Evolutionary conservation across 1,140 invertebrate genomes (phyloP).

Genomic region (Neodiprion fabricii): DNA sequence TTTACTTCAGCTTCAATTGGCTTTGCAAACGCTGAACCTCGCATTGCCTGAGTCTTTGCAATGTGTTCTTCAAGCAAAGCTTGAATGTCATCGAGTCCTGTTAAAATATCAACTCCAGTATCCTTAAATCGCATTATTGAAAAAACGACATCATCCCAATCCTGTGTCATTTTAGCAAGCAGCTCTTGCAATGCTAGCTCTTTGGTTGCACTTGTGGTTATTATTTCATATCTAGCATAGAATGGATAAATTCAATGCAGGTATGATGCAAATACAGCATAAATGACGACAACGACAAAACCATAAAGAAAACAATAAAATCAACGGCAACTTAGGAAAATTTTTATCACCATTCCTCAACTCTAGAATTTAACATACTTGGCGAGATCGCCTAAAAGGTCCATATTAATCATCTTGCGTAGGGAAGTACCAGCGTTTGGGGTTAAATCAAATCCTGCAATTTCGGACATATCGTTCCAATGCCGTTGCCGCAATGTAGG

Average conservation of each 20-base stretch:
- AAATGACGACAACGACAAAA: background rate
- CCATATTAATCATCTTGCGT: slow-evolving; percentile 80
- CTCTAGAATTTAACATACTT: slow-evolving; percentile 62
- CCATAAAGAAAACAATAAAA: background rate
- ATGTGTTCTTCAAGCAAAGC: slow-evolving; percentile 88
- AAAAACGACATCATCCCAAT: slow-evolving; percentile 84
- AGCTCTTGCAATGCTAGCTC: slow-evolving; percentile 82
- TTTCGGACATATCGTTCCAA: slow-evolving; percentile 89
- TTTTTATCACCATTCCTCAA: background rate
- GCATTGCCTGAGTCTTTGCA: slow-evolving; percentile 87
- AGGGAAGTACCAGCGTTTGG: slow-evolving; percentile 86
- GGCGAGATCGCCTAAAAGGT: slow-evolving; percentile 76
- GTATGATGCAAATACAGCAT: slow-evolving; percentile 16
- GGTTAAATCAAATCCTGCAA: slow-evolving; percentile 83
- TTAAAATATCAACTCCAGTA: slow-evolving; percentile 79
- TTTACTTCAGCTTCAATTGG: slow-evolving; percentile 83
- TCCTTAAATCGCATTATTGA: slow-evolving; percentile 78
- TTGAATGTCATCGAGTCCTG: slow-evolving; percentile 85
- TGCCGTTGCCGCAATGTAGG: slow-evolving; percentile 84
- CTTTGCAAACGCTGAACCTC: slow-evolving; percentile 90
- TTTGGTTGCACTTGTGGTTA: slow-evolving; percentile 89
- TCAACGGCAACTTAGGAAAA: background rate
- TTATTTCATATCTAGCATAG: slow-evolving; percentile 72
- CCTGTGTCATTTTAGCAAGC: slow-evolving; percentile 82
- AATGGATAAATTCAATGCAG: slow-evolving; percentile 23